Evolutionary conservation across 2,888 invertebrate genomes (phyloP).

Genomic region (Polylopha cassiicola): DNA sequence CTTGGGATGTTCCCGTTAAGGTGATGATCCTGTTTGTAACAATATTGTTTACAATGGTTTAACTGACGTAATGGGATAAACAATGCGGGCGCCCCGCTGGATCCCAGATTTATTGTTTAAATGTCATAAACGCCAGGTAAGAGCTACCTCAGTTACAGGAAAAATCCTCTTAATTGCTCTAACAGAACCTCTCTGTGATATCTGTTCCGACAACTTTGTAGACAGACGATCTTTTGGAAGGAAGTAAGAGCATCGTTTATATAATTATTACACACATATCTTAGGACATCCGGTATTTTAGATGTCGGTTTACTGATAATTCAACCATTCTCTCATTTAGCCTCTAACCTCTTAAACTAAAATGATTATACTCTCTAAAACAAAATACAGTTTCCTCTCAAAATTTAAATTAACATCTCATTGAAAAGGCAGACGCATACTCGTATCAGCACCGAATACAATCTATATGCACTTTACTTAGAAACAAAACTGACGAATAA

Average conservation of each 20-base stretch:
- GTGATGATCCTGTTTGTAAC: constrained; percentile 60
- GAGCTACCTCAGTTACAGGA: constrained; percentile 66
- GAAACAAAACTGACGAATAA: constrained; percentile 74
- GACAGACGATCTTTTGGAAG: too few relatives aligned
- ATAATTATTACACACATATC: constrained; percentile 26
- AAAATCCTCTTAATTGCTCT: constrained; percentile 54
- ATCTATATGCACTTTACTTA: constrained; percentile 72
- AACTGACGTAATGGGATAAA: constrained; percentile 70
- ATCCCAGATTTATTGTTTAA: constrained; percentile 47
- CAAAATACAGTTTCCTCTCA: too few relatives aligned
- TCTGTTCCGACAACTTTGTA: constrained; percentile 43
- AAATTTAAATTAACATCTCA: constrained; percentile 40
- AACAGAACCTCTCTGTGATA: constrained; percentile 43
- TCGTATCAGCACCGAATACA: constrained; percentile 58
- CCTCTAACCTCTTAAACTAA: constrained; percentile 1
- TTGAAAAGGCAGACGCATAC: constrained; percentile 62
- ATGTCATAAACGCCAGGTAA: constrained; percentile 67
- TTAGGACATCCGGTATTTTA: constrained; percentile 23
- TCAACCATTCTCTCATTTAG: constrained; percentile 1
- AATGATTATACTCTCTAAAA: too few relatives aligned
- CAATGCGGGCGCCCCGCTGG: constrained; percentile 40
- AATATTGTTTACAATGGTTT: constrained; percentile 43
- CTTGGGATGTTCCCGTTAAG: constrained; percentile 57
- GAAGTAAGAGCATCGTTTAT: too few relatives aligned
- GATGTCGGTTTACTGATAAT: constrained; percentile 8